A percentile compares a stretch with the other conserved stretches of the same genome.
Conservation (phyloP, 2,888 invertebrate species). For the Orgyia antiqua region DNA sequence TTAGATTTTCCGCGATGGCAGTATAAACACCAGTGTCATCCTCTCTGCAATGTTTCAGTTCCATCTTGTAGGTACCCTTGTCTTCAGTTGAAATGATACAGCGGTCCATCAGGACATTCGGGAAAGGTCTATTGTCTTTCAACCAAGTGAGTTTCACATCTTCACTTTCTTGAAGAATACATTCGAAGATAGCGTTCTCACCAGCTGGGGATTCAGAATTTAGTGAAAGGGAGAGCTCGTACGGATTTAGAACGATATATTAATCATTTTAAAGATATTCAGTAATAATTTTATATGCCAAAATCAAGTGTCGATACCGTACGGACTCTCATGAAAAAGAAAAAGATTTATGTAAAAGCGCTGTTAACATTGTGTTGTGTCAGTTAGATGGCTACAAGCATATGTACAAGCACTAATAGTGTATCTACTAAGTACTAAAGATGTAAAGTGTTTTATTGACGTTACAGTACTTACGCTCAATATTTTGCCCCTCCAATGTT, state of each 20-base stretch:
- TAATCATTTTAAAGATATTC: not conserved
- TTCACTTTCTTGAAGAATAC: slow-evolving; percentile 80
- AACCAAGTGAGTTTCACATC: slow-evolving; percentile 87
- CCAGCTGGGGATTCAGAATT: slow-evolving; percentile 82
- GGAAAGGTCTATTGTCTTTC: slow-evolving; percentile 90
- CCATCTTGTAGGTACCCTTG: slow-evolving; percentile 81
- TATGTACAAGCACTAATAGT: slow-evolving; percentile 69
- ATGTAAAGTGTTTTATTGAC: slow-evolving; percentile 24
- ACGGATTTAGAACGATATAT: slow-evolving; percentile 30
- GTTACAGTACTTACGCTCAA: slow-evolving; percentile 84
- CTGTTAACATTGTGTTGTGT: slow-evolving; percentile 65
- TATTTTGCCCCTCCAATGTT: slow-evolving; percentile 85
- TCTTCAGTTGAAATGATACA: slow-evolving; percentile 80
- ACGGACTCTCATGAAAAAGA: slow-evolving; percentile 43
- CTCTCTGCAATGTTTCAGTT: slow-evolving; percentile 85
- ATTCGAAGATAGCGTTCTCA: slow-evolving; percentile 89
- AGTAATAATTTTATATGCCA: not conserved
- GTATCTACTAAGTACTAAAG: slow-evolving; percentile 42
- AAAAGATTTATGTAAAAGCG: slow-evolving; percentile 37
- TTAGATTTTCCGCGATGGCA: slow-evolving; percentile 88
- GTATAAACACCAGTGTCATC: slow-evolving; percentile 94
- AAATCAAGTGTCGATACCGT: slow-evolving; percentile 25
- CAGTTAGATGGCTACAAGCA: slow-evolving; percentile 65
- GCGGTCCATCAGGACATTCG: slow-evolving; percentile 86
- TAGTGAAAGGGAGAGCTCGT: slow-evolving; percentile 47